A percentile compares a stretch with the other conserved stretches of the same genome.
These are phyloP conservation scores for Mugil cephalus DNA, from an alignment of 2,113 vertebrate species.

Conservation along the genomic window DNA sequence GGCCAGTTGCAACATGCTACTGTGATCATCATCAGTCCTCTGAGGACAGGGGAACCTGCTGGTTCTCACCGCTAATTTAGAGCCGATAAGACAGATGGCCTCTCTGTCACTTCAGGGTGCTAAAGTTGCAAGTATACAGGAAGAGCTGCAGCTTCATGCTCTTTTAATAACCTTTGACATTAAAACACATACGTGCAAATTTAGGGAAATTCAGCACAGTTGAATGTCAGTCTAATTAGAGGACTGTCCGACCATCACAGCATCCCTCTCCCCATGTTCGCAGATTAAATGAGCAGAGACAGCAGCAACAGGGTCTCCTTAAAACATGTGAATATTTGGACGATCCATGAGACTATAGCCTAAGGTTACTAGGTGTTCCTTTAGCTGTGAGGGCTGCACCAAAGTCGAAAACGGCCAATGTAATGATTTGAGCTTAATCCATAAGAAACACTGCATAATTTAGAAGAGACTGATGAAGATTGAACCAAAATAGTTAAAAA, in stretches of 20 bases:
- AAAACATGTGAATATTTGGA: neutral
- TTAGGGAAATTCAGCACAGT: constrained; percentile 25
- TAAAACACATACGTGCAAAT: constrained; percentile 59
- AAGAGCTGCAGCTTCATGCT: constrained; percentile 46
- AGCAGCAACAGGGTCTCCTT: neutral
- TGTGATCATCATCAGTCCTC: constrained; percentile 64
- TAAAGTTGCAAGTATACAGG: constrained; percentile 53
- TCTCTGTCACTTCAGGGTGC: constrained; percentile 70
- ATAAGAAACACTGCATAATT: neutral
- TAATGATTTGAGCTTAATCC: neutral
- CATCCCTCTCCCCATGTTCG: constrained; percentile 31
- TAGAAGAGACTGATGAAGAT: no score
- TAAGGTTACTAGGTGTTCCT: neutral
- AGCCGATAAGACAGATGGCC: constrained; percentile 63
- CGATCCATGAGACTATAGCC: neutral
- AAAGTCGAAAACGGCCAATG: neutral
- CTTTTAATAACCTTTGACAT: constrained; percentile 75
- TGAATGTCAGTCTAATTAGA: constrained; percentile 72
- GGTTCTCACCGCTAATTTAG: constrained; percentile 66
- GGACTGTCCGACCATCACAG: constrained; percentile 20
- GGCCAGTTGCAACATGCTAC: constrained; percentile 68
- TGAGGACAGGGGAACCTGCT: constrained; percentile 64
- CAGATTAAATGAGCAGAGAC: constrained; percentile 35
- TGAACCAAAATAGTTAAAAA: neutral
- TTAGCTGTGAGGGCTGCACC: neutral